Conservation (phyloP, 2,113 vertebrate genomes). For the Petaurus breviceps region DNA sequence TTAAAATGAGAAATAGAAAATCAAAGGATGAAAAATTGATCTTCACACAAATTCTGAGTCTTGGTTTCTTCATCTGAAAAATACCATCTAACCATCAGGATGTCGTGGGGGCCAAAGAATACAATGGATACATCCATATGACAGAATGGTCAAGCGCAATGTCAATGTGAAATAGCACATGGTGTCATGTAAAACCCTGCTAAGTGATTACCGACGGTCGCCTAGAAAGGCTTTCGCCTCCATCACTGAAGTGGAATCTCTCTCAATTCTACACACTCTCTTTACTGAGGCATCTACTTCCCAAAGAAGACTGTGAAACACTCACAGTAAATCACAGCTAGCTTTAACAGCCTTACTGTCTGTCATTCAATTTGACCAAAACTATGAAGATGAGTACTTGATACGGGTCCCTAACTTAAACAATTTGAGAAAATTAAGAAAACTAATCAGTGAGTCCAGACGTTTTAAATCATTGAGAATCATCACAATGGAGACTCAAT, state of each 20-base stretch:
- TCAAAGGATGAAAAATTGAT: constrained; percentile 25
- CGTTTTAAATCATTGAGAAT: constrained; percentile 57
- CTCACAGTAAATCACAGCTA: constrained; percentile 25
- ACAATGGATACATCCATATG: background rate
- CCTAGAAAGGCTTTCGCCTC: background rate
- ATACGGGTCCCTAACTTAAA: constrained; percentile 35
- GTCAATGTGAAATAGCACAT: background rate
- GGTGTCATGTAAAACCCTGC: background rate
- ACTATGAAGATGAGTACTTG: constrained; percentile 52
- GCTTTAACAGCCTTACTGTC: constrained; percentile 38
- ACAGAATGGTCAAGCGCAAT: background rate
- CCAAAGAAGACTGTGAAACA: constrained; percentile 11
- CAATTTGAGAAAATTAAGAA: constrained; percentile 48
- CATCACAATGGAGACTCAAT: constrained; percentile 40
- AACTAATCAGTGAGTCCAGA: constrained; percentile 39
- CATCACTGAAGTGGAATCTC: constrained; percentile 37
- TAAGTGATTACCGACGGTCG: background rate
- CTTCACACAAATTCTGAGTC: constrained; percentile 26
- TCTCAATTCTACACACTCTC: constrained; percentile 28
- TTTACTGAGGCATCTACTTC: constrained; percentile 23
- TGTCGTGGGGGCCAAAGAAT: background rate
- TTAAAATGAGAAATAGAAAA: constrained; percentile 33
- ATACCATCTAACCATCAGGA: background rate
- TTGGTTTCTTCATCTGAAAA: background rate
- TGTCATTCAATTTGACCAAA: constrained; percentile 37